Evolutionary conservation across 2,113 vertebrate genomes (phyloP).

Genomic region (Azemiops feae): DNA sequence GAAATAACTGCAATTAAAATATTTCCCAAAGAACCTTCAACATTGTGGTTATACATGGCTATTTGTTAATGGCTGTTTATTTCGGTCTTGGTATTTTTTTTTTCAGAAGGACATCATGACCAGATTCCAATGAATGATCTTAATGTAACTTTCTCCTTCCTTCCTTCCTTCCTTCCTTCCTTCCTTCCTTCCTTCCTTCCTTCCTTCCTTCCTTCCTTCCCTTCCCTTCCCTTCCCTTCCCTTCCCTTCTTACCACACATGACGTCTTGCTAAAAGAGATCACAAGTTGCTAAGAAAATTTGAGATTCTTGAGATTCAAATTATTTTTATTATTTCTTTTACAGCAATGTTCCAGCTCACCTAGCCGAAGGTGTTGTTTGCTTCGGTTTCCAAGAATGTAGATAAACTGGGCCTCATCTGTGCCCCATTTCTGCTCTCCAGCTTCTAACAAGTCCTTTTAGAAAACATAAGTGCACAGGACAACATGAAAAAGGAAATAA

Average conservation of each 20-base stretch:
- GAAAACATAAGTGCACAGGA: not conserved
- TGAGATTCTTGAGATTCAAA: not conserved
- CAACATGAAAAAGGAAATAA: not conserved
- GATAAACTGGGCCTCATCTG: constrained; percentile 93
- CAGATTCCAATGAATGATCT: not conserved
- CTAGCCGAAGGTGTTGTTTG: constrained; percentile 86
- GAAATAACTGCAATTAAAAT: not conserved
- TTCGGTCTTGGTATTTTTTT: not conserved
- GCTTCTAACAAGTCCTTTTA: constrained; percentile 86
- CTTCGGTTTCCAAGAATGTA: constrained; percentile 93
- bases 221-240: not conserved
- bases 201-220: not conserved
- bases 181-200: not conserved
- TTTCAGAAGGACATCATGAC: not conserved
- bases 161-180: not conserved
- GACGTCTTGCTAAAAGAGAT: not conserved
- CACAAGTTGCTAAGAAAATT: not conserved
- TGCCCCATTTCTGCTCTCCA: constrained; percentile 93
- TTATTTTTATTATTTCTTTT: fast-evolving
- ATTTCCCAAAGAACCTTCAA: not conserved
- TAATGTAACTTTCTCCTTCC: not conserved
- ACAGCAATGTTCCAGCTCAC: constrained; percentile 68
- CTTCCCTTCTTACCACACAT: not conserved
- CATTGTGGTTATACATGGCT: not conserved
- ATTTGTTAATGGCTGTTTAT: not conserved